Conservation (phyloP, 2,113 vertebrate genomes). For the Ramphastos sulfuratus region DNA sequence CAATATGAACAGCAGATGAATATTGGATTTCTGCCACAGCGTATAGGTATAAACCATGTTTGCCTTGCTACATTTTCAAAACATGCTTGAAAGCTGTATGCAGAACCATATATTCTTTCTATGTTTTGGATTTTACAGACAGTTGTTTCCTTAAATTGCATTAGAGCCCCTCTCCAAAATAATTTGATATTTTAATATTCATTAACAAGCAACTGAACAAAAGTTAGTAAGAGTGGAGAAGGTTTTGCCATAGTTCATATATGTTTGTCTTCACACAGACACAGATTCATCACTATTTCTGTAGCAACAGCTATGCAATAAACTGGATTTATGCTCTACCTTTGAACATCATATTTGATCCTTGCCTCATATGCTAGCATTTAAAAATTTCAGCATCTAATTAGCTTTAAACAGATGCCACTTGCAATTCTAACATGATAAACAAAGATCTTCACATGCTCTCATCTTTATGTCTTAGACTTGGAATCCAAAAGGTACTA, state of each 20-base stretch:
- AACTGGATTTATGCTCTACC: neutral
- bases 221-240: neutral
- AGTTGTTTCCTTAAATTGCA: constrained; percentile 4
- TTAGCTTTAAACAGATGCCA: neutral
- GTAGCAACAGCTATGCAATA: neutral
- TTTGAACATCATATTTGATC: neutral
- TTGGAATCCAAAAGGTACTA: neutral
- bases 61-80: constrained; percentile 29
- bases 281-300: neutral
- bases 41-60: constrained; percentile 42
- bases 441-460: neutral
- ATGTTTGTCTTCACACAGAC: neutral
- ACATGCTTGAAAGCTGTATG: neutral
- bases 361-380: neutral
- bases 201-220: neutral
- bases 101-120: neutral
- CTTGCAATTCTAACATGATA: neutral
- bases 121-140: neutral
- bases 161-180: neutral
- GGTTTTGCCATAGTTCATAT: neutral
- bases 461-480: neutral
- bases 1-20: constrained; percentile 24
- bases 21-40: constrained; percentile 48
- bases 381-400: neutral
- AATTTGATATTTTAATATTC: neutral